Evolutionary conservation across 2,888 invertebrate genomes (phyloP).

Genomic region (Trissoscelio sp.): DNA sequence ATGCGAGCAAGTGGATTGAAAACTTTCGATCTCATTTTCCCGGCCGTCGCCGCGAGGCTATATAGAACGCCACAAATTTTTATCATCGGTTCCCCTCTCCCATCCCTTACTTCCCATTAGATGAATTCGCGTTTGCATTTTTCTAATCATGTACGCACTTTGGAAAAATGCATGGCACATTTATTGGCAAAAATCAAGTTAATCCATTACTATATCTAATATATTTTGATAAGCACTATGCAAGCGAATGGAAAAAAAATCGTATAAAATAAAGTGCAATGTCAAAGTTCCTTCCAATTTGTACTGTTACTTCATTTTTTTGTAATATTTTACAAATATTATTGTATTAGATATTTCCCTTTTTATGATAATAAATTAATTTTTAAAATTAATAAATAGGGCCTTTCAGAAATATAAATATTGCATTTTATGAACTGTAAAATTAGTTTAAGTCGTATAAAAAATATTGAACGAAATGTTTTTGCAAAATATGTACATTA

Average conservation of each 20-base stretch:
- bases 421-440: no score
- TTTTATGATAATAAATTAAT: no score
- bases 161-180: constrained; percentile 29
- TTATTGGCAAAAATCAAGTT: constrained; percentile 41
- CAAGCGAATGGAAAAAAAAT: constrained; percentile 30
- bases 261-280: constrained; percentile 5
- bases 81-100: constrained; percentile 14
- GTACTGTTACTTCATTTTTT: no score
- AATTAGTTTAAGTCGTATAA: no score
- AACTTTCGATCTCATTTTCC: constrained; percentile 21
- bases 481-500: no score
- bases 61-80: constrained; percentile 11
- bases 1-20: constrained; percentile 5
- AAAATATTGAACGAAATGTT: no score
- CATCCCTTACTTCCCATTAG: background rate
- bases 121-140: constrained; percentile 25
- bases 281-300: constrained; percentile 30
- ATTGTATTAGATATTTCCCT: background rate
- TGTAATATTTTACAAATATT: background rate
- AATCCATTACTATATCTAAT: constrained; percentile 42
- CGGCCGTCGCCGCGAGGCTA: background rate
- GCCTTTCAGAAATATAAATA: no score
- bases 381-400: no score
- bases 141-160: constrained; percentile 19
- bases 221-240: constrained; percentile 53